Percentiles rank a stretch among this genome's conserved stretches.
Evolutionary conservation across 2,113 vertebrate species (phyloP).

Genomic region (Heterocephalus glaber): DNA sequence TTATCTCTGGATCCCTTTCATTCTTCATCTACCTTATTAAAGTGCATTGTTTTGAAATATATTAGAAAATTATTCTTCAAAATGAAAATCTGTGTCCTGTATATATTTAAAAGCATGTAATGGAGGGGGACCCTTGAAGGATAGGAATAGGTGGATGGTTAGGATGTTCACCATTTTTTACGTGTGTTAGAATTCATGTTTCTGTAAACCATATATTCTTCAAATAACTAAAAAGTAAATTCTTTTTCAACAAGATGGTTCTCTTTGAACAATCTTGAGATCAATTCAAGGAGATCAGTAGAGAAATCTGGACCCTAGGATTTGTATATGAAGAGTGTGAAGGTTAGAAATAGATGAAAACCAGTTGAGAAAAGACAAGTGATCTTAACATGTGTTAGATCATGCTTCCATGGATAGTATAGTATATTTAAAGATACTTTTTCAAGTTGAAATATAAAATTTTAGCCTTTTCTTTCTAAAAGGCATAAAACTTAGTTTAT

Average conservation of each 20-base stretch:
- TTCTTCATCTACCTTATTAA: slow-evolving; percentile 58
- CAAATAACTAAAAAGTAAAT: slow-evolving; percentile 11
- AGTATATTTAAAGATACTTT: slow-evolving; percentile 1
- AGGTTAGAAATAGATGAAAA: neutral
- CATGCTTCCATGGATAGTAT: neutral
- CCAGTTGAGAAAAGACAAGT: neutral
- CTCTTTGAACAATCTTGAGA: neutral
- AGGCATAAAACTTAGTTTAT: neutral
- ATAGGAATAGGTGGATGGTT: neutral
- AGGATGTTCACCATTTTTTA: neutral
- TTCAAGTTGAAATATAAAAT: slow-evolving; percentile 37
- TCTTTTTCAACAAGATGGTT: neutral
- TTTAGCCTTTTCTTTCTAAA: slow-evolving; percentile 38
- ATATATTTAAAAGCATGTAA: neutral
- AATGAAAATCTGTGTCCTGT: neutral
- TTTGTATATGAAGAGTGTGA: neutral
- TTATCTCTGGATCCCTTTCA: neutral
- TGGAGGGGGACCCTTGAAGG: neutral
- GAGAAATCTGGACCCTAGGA: neutral
- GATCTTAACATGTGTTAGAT: neutral
- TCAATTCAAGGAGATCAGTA: neutral
- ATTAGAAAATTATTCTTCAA: slow-evolving; percentile 51
- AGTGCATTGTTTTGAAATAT: slow-evolving; percentile 48
- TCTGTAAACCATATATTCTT: neutral
- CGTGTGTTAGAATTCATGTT: neutral